Base-by-base conservation (phyloP, 1,140 invertebrate species). In the Drosophila trapezifrons region DNA sequence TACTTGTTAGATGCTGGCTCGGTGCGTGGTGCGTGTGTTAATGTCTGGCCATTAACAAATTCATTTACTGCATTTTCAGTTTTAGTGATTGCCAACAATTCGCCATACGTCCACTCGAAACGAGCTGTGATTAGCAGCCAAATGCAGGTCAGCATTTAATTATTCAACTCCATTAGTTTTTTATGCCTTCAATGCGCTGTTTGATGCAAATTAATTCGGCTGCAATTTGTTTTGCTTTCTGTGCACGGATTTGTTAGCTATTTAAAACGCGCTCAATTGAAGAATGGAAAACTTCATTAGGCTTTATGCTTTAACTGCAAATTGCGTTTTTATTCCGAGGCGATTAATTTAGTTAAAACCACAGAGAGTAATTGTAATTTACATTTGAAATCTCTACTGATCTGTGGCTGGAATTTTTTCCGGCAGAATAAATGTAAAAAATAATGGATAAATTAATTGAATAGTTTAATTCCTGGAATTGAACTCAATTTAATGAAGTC, bases 91-190 rank as follows among this genome's bases (percentile, higher is more conserved):
- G 35, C 59, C 43, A 49, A 47, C 35, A 37, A 27, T 37, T 62
- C 49, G 32, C 29, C 25, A 40, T 17, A 29, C 25, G 37, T 42
- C 17, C 15, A 63, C 15, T 58, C 46, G 32, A 32, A 27, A 47
- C 22, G 17, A 25, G 22, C 65, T 58, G n/a, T 71, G 65, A 58
- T 71, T 71, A 71, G 40, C 27, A 6, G 37, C 35, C 45, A 56
- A 71, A 71, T 71, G 67, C 67, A 71, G 67, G 67, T 71, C 65
- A 70, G 43, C 32, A 40, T 46, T 71, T 71, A 71, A 71, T 71
- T 71, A 71, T 71, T 71, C 67, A 71, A 58, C 40, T 58, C 65
- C 67, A 71, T 71, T 71, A 71, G 52, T 57, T 71, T 71, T 71
- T 58, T 47, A 38, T 38, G 67, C n/a, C 43, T 71, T 70, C 27